Conservation (phyloP, 2,113 vertebrate species). For the Epinephelus fuscoguttatus region DNA sequence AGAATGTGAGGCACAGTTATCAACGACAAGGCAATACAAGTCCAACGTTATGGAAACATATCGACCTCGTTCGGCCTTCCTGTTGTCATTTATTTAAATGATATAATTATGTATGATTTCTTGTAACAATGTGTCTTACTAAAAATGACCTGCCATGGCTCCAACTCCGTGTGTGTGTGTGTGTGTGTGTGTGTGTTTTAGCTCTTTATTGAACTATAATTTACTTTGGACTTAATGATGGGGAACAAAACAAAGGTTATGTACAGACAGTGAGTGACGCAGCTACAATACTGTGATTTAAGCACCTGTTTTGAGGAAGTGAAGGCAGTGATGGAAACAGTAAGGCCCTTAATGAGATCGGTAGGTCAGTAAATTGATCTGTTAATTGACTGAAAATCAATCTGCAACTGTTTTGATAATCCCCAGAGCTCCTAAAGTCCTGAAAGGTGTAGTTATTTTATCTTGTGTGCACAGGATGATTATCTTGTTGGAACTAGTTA, state of each 20-base stretch:
- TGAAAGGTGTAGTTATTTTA: too few relatives aligned
- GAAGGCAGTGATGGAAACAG: slow-evolving; percentile 13
- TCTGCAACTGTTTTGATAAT: not conserved
- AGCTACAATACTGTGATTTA: slow-evolving; percentile 17
- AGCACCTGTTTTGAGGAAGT: slow-evolving; percentile 39
- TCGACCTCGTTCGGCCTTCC: slow-evolving; percentile 9
- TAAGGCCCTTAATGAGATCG: not conserved
- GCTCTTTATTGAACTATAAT: not conserved
- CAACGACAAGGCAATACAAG: slow-evolving; percentile 50
- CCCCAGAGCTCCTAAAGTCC: too few relatives aligned
- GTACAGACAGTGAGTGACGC: not conserved
- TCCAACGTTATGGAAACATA: slow-evolving; percentile 46
- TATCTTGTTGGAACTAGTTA: too few relatives aligned
- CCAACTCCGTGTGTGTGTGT: not conserved
- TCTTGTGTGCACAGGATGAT: too few relatives aligned
- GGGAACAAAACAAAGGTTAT: not conserved
- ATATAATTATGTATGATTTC: not conserved
- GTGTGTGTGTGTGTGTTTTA: too few relatives aligned
- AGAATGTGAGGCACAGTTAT: slow-evolving; percentile 61
- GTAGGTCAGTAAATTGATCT: not conserved
- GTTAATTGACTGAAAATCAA: not conserved
- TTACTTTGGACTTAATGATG: not conserved
- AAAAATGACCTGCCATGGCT: slow-evolving; percentile 1
- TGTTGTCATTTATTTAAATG: not conserved
- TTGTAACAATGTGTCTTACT: not conserved